phyloP scores from a whole-genome alignment of 2,888 invertebrate species.

The Chrysopilus asiliformis region DNA sequence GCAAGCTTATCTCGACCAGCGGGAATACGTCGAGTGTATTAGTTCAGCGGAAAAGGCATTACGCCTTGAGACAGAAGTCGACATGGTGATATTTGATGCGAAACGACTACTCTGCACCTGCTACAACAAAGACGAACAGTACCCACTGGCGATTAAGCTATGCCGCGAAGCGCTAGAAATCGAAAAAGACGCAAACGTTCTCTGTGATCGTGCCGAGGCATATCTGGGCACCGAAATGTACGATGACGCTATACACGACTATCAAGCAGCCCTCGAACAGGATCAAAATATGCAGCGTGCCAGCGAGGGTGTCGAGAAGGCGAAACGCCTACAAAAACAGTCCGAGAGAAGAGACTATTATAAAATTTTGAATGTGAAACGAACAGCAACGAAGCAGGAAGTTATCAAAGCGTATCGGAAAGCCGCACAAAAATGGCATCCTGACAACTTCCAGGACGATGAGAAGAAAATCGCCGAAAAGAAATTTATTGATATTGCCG shows the following conservation, averaged over 20 bases:
- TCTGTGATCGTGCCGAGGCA: conserved; percentile 88
- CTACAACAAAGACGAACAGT: conserved; percentile 52
- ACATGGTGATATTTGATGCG: conserved; percentile 59
- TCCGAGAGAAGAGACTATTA: conserved; percentile 92
- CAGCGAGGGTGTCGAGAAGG: conserved; percentile 74
- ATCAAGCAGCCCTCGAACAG: conserved; percentile 68
- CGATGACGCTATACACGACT: conserved; percentile 85
- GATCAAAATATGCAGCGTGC: conserved; percentile 69
- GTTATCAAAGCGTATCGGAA: conserved; percentile 93
- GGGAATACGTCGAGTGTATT: conserved; percentile 56
- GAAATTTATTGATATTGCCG: conserved; percentile 96
- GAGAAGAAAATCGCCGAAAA: conserved; percentile 93
- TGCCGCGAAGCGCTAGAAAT: conserved; percentile 72
- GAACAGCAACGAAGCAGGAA: conserved; percentile 82
- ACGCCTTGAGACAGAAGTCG: conserved; percentile 54
- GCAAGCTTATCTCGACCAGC: conserved; percentile 44
- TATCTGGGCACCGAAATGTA: conserved; percentile 79
- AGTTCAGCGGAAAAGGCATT: conserved; percentile 51
- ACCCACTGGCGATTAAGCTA: conserved; percentile 54
- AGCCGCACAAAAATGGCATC: conserved; percentile 97
- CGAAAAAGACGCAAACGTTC: conserved; percentile 57
- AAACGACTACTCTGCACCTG: conserved; percentile 72
- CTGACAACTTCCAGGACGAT: conserved; percentile 81
- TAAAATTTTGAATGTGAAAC: conserved; percentile 85
- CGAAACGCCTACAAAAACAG: conserved; percentile 85